Base-by-base conservation (phyloP, 2,888 invertebrate species). In the Callimorpha dominula region DNA sequence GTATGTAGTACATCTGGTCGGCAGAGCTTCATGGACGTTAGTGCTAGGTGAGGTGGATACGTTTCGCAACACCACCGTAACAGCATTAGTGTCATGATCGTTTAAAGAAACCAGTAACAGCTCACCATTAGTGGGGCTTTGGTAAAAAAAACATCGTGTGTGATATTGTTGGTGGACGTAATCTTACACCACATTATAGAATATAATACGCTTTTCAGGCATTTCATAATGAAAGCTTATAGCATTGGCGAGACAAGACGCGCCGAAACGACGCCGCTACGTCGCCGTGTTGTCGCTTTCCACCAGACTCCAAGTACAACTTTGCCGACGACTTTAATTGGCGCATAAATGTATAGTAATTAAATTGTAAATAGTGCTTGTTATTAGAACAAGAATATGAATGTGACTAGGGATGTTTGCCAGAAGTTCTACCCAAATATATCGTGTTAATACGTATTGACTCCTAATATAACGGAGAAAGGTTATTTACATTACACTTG, bases 371-470 rank as follows among this genome's bases (percentile, higher is more conserved):
- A 46, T 46, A 46, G 43, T 46, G 9, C 43, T 46, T 46, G 43
- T 78, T 57, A 63, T 43, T 40, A 73, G 70, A 75, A 65, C 64
- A 72, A 79, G 63, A 71, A 80, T 31, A 31, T 31, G 31, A 71
- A 62, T 74, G 70, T 70, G 54, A 70, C 31, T 31, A 14, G 0
- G 14, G 77, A 70, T 66, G 76, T 74, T 67, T 68, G 60, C 64
- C 46, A 71, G 71, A 72, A 79, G 72, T 78, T 74, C 76, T 75
- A 75, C 71, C 3, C 70, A 79, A 79, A 73, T 80, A 78, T 84
- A 84, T 80, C 84, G 85, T n/a, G n/a, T n/a, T n/a, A n/a, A n/a
- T n/a, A 85, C 85, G 79, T 77, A 71, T 68, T 69, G 78, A 78
- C 73, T 66, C 72, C 73, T 72, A 80, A 79, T 78, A 81, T 79